Percentiles rank a stretch among this genome's conserved stretches.
Evolutionary conservation across 2,113 vertebrate species (phyloP).

Genomic region (Tachuris rubrigastra): DNA sequence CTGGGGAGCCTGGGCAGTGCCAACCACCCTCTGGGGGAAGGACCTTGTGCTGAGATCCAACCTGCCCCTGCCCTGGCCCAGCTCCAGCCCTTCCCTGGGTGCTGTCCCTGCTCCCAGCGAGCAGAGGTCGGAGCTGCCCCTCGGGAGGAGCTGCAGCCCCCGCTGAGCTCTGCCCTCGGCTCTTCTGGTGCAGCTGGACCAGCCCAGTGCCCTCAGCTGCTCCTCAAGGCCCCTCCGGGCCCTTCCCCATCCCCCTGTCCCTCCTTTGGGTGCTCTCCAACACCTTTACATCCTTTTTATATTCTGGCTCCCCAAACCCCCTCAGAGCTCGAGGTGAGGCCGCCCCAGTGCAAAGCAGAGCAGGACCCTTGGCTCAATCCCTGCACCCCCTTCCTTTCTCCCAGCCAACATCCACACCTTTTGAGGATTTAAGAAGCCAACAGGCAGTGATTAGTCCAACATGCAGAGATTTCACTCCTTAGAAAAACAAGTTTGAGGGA

Average conservation of each 20-base stretch:
- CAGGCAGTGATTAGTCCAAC: background rate
- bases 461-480: background rate
- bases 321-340: background rate
- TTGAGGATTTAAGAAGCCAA: background rate
- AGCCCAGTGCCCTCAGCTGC: background rate
- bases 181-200: no score
- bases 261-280: background rate
- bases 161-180: no score
- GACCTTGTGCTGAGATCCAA: background rate
- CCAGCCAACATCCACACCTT: background rate
- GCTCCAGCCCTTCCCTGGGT: no score
- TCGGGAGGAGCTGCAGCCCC: no score
- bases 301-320: background rate
- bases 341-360: background rate
- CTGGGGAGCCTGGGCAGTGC: background rate
- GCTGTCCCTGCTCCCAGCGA: no score
- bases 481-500: conserved; percentile 15
- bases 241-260: background rate
- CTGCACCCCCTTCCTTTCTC: background rate
- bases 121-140: no score
- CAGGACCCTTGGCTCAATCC: background rate
- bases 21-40: background rate
- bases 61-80: no score
- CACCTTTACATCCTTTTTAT: background rate
- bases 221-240: background rate